Base-by-base conservation (phyloP, 2,113 vertebrate species). In the Oceanodroma tethys region DNA sequence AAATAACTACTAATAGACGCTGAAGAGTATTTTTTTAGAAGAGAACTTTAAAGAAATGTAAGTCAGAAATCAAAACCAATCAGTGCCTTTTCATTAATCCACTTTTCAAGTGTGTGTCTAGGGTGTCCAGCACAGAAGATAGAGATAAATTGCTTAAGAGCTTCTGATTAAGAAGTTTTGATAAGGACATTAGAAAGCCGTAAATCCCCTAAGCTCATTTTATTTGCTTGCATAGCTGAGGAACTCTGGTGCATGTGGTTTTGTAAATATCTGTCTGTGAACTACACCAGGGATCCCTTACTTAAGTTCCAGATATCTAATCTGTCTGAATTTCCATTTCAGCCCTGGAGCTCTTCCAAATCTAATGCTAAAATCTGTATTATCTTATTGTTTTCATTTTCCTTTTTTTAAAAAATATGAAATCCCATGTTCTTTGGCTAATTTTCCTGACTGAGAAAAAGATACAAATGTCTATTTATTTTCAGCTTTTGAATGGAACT, bases 101-200 rank as follows among this genome's bases (percentile, higher is more conserved):
- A 65, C 56, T 86, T 95, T 94, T 60, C 30, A 76, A 80, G 10
- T n/a, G 36, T 81, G 36, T 63, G n/a, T 43, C 65, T 87, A 63
- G 25, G 40, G 34, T 83, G 48, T 40, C 34, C 70, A 72, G 34
- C 16, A 85, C 1, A 2, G 65, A 72, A 87, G 27, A 36, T 5
- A 89, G 38, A 94, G 36, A 86, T 87, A 93, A 87, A 93, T 91
- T 96, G 63, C 89, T 87, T 91, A 71, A 89, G 60, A 43, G 56
- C 36, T 90, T 95, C 93, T 94, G 84, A 88, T 91, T 87, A 85
- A 72, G 43, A 15, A 60, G 34, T 85, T 95, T 82, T 95, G 73
- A 94, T 93, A 96, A 93, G 78, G 53, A 91, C 45, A 45, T 94
- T 91, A 95, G 68, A 85, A 96, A 95, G 34, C 90, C 75, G 34